Base-by-base conservation (phyloP, 2,797 vertebrate species). In the Champsocephalus gunnari region DNA sequence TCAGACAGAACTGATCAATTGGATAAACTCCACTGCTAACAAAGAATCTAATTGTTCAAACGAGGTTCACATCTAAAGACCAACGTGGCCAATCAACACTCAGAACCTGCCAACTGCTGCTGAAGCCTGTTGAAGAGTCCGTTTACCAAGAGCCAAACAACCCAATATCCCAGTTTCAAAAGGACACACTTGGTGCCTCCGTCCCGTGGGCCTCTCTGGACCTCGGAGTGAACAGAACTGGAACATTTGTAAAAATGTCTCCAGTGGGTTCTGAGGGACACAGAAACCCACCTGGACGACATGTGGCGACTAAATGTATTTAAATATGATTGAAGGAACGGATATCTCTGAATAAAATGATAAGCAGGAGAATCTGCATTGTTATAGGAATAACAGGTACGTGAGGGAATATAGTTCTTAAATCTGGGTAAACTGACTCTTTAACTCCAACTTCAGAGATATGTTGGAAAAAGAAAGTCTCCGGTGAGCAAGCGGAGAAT, bases 1-100 rank as follows among this genome's bases (percentile, higher is more conserved):
- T 49, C 60, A 80, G 61, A 58, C 24, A 13, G 17, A 51, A 69
- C 17, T 64, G 48, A 70, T 49, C 38, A 21, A 9, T 24, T 17
- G 47, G 57, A n/a, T 3, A 49, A 9, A 41, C 60, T 65, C 7
- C 34, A 38, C 34, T 38, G 34, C 8, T 38, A 9, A 38, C 34
- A 38, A 38, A 38, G 34, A 9, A 38, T 38, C 34, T 7, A 38
- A 64, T 16, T 5, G 2, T 28, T 60, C 49, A 45, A 9, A 17
- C 12, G 5, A 34, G 56, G 34, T 54, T 41, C 10, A 59, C 32
- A 11, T 53, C 48, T 12, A 14, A 14, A 44, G 13, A 56, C 5
- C 3, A 24, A 48, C 24, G 1, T 32, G 32, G 19, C 21, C 14
- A 62, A 51, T 13, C 32, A 50, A 19, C 2, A 50, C 21, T 3